phyloP scores from a whole-genome alignment of 2,888 invertebrate species.

The Linnaemya vulpina region DNA sequence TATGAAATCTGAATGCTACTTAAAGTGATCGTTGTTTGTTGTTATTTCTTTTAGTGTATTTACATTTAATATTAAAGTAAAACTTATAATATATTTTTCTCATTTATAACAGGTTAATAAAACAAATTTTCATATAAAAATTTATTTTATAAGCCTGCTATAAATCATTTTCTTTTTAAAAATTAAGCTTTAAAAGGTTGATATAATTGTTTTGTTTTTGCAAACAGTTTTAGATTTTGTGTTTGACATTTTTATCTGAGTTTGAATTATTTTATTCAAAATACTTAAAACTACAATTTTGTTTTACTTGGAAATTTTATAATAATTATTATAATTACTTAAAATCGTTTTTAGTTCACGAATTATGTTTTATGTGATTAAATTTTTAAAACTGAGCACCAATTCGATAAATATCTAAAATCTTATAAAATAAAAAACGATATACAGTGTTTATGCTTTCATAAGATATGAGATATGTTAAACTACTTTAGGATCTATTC shows the following conservation, averaged over 20 bases:
- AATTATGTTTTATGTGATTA: slow-evolving; percentile 9
- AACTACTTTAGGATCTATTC: slow-evolving; percentile 30
- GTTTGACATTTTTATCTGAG: not conserved
- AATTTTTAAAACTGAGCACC: slow-evolving; percentile 57
- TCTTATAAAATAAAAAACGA: slow-evolving; percentile 14
- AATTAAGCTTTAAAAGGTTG: too few species aligned
- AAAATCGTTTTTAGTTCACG: slow-evolving; percentile 2
- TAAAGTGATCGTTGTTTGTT: not conserved
- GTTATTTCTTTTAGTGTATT: not conserved
- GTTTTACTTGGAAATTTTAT: not conserved
- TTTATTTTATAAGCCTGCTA: too few species aligned
- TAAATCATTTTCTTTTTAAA: too few species aligned
- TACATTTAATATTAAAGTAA: too few species aligned
- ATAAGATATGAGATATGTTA: slow-evolving; percentile 65
- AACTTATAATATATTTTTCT: too few species aligned
- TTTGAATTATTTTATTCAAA: not conserved
- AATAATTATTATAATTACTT: too few species aligned
- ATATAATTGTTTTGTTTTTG: too few species aligned
- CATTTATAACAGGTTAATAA: too few species aligned
- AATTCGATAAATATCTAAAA: slow-evolving; percentile 38
- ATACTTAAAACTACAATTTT: slow-evolving; percentile 14
- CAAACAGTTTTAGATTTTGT: not conserved
- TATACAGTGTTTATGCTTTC: slow-evolving; percentile 26
- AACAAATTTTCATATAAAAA: not conserved
- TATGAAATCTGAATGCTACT: too few species aligned